phyloP scores from a whole-genome alignment of 2,888 invertebrate species.

The Agriotes lineatus region DNA sequence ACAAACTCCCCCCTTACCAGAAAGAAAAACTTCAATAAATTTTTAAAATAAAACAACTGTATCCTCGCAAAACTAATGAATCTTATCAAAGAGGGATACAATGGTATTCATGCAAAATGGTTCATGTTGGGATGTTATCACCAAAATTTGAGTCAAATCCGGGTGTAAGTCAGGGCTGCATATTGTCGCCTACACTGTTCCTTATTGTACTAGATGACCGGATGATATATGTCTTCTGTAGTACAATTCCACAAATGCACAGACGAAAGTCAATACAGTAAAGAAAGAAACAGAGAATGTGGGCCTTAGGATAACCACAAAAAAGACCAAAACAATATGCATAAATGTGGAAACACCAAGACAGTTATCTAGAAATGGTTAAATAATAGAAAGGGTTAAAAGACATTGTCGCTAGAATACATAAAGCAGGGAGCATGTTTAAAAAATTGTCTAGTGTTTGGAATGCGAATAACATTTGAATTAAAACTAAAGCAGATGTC shows the following conservation, averaged over 20 bases:
- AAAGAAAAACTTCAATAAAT: too few relatives aligned
- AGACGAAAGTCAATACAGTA: not conserved
- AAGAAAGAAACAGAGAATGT: not conserved
- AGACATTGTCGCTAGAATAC: not conserved
- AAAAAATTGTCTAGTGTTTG: not conserved
- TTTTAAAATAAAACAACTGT: too few relatives aligned
- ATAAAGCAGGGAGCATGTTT: not conserved
- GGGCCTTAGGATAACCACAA: not conserved
- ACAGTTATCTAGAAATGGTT: not conserved
- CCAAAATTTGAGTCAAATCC: not conserved
- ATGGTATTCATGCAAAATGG: not conserved
- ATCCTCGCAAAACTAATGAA: not conserved
- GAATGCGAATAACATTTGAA: not conserved
- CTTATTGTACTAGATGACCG: not conserved
- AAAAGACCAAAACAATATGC: not conserved
- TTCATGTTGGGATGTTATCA: not conserved
- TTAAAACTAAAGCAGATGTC: conserved; percentile 1
- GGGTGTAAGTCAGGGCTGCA: not conserved
- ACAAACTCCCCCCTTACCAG: too few relatives aligned
- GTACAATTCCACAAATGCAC: not conserved
- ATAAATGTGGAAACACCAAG: not conserved
- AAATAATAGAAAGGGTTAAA: not conserved
- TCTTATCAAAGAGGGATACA: not conserved
- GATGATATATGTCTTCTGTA: not conserved
- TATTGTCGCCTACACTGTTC: not conserved